Conservation (phyloP, 2,888 invertebrate species). For the Petrolisthes manimaculis region DNA sequence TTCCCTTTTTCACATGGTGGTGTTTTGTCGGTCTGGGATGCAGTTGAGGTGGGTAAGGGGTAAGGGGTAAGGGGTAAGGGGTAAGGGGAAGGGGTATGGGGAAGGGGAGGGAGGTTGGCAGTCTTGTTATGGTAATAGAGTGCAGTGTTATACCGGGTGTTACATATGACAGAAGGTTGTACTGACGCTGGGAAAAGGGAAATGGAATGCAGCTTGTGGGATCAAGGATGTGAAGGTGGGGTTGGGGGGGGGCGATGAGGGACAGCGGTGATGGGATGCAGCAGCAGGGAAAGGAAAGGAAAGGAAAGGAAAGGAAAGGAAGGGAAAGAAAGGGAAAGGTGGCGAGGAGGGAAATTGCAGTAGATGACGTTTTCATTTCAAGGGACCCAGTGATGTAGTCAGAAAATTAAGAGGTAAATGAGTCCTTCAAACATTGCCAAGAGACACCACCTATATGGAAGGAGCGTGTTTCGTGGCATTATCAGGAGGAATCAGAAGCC, state of each 20-base stretch:
- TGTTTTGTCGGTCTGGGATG: slow-evolving; percentile 13
- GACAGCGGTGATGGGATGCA: background rate
- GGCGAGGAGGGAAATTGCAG: background rate
- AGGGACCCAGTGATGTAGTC: too few relatives aligned
- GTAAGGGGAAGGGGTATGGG: too few relatives aligned
- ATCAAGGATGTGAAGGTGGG: background rate
- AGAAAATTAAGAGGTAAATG: too few relatives aligned
- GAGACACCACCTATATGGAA: too few relatives aligned
- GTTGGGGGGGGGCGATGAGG: background rate
- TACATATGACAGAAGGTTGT: background rate
- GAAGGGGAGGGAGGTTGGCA: too few relatives aligned
- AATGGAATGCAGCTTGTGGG: background rate
- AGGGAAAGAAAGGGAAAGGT: background rate
- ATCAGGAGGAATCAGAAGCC: too few relatives aligned
- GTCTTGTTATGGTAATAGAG: slow-evolving; percentile 23
- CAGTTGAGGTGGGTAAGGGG: background rate
- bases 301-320: background rate
- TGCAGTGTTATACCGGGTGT: slow-evolving; percentile 1
- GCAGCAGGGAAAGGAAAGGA: background rate
- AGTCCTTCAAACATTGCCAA: too few relatives aligned
- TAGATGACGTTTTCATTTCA: background rate
- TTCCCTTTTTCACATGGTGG: slow-evolving; percentile 17
- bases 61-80: too few relatives aligned
- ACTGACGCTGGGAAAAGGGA: background rate
- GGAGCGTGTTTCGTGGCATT: too few relatives aligned